These are phyloP conservation scores for Invenusta paracnida DNA, from an alignment of 2,888 invertebrate genomes.

Conservation along the genomic window DNA sequence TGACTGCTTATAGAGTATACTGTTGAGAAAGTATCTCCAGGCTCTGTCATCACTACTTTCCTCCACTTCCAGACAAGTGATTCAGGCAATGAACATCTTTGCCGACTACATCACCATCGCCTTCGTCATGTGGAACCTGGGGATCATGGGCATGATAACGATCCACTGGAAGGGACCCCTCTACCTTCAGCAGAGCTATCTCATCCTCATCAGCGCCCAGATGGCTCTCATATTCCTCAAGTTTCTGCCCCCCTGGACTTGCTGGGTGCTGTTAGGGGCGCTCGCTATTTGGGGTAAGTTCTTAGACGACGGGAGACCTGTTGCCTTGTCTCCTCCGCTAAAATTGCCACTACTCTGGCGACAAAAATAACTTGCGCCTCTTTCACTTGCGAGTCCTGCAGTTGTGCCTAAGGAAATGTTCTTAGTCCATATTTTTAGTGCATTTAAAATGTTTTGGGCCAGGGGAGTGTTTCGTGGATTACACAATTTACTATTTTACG, in stretches of 20 bases:
- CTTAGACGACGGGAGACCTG: no score
- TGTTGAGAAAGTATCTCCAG: no score
- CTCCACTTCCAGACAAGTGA: neutral
- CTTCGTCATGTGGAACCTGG: constrained; percentile 93
- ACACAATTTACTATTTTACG: no score
- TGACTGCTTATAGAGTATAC: no score
- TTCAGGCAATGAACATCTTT: constrained; percentile 20
- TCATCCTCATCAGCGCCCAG: constrained; percentile 90
- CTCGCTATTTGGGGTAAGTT: constrained; percentile 90
- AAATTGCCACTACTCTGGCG: no score
- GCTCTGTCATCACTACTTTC: constrained; percentile 15
- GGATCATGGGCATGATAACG: constrained; percentile 79
- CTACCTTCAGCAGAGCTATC: constrained; percentile 80
- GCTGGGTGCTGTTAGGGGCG: constrained; percentile 90
- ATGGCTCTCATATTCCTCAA: constrained; percentile 99
- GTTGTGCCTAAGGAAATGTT: no score
- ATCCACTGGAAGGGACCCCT: constrained; percentile 99
- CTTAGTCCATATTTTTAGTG: no score
- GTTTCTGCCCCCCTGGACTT: constrained; percentile 97
- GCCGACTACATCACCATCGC: constrained; percentile 85
- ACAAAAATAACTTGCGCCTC: no score
- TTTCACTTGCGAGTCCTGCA: no score
- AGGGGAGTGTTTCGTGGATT: no score
- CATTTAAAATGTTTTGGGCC: no score
- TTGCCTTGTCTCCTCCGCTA: no score